Conservation (phyloP, 2,113 vertebrate genomes). For the Aptenodytes forsteri region DNA sequence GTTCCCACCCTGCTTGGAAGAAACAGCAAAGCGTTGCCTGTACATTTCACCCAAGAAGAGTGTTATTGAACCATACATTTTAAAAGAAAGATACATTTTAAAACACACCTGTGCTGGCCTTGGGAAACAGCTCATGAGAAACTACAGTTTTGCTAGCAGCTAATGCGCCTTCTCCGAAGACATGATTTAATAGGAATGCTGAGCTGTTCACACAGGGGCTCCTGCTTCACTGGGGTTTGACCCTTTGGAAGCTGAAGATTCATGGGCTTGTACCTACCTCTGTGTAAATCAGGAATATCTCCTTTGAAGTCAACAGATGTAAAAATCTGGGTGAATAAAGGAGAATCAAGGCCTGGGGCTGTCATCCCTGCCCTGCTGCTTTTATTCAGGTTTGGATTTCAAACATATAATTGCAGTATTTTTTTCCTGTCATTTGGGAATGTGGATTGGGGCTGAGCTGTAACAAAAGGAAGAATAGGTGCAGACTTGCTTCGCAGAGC, state of each 20-base stretch:
- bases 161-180: not conserved
- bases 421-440: constrained; percentile 57
- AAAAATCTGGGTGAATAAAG: constrained; percentile 5
- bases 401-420: not conserved
- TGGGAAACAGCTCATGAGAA: constrained; percentile 21
- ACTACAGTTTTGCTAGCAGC: not conserved
- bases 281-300: constrained; percentile 27
- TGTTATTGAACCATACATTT: not conserved
- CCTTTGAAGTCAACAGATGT: constrained; percentile 43
- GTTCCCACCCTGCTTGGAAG: not conserved
- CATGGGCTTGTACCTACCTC: not conserved
- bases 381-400: constrained; percentile 61
- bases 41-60: constrained; percentile 14
- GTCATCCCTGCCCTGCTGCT: not conserved
- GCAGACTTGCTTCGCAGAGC: not conserved
- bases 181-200: constrained; percentile 45
- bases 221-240: not conserved
- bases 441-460: not conserved
- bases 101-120: constrained; percentile 22
- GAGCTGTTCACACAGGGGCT: not conserved
- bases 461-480: constrained; percentile 11
- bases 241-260: constrained; percentile 32
- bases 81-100: constrained; percentile 12
- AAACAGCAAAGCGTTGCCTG: not conserved
- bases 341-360: not conserved